phyloP scores from a whole-genome alignment of 2,888 invertebrate genomes.

The Hirtodrosophila histrioides region DNA sequence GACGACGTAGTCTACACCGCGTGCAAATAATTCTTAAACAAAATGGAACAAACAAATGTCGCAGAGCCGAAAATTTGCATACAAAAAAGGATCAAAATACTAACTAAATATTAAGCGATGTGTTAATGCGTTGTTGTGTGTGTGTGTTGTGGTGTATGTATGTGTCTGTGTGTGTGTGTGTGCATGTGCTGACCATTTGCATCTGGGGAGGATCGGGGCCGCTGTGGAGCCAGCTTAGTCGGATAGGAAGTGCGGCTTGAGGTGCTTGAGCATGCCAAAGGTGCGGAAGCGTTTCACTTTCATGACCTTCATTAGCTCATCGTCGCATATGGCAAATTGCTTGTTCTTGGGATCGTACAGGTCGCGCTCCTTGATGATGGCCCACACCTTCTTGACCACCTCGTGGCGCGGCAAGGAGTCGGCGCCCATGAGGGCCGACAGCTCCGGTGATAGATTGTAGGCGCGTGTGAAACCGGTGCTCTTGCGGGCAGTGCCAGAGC shows the following conservation, averaged over 20 bases:
- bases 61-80: slow-evolving; percentile 57
- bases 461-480: slow-evolving; percentile 93
- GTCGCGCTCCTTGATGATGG: slow-evolving; percentile 94
- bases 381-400: slow-evolving; percentile 95
- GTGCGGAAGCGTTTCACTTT: slow-evolving; percentile 96
- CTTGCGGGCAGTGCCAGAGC: slow-evolving; percentile 85
- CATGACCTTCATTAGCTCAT: slow-evolving; percentile 94
- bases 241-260: slow-evolving; percentile 92
- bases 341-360: slow-evolving; percentile 97
- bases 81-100: slow-evolving; percentile 14
- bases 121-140: slow-evolving; percentile 12
- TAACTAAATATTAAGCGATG: slow-evolving; percentile 54
- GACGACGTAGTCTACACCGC: slow-evolving; percentile 39
- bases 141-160: slow-evolving; percentile 11
- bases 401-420: slow-evolving; percentile 94
- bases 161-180: slow-evolving; percentile 13
- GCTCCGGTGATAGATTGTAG: slow-evolving; percentile 92
- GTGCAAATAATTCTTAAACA: slow-evolving; percentile 43
- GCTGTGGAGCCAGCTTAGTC: slow-evolving; percentile 61
- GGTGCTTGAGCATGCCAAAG: slow-evolving; percentile 98
- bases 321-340: slow-evolving; percentile 97
- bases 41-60: slow-evolving; percentile 53
- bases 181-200: slow-evolving; percentile 51
- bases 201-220: slow-evolving; percentile 51
- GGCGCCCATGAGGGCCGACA: slow-evolving; percentile 92